These are phyloP conservation scores for Cuculus canorus DNA, from an alignment of 2,797 vertebrate genomes.

Conservation along the genomic window DNA sequence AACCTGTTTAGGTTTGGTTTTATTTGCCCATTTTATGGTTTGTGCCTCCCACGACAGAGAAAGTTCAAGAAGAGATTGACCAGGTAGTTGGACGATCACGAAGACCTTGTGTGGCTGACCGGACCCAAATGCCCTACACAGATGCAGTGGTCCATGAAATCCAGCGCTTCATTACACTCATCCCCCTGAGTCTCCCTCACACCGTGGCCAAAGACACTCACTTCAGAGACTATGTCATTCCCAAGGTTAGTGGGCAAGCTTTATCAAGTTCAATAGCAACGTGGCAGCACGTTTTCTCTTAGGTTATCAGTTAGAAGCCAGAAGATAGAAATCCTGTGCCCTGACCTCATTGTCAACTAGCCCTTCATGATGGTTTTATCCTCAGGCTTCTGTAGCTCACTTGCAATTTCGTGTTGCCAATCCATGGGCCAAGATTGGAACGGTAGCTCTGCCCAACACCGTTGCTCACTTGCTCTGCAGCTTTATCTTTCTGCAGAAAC, in stretches of 20 bases:
- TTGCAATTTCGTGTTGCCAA: background rate
- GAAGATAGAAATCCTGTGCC: background rate
- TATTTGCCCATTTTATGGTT: background rate
- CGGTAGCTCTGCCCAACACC: background rate
- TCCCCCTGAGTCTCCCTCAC: conserved; percentile 45
- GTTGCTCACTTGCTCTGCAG: background rate
- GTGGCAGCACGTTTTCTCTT: background rate
- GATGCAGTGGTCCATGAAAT: conserved; percentile 68
- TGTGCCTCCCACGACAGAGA: conserved; percentile 50
- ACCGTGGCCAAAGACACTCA: conserved; percentile 33
- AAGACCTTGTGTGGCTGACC: conserved; percentile 58
- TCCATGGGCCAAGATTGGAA: background rate
- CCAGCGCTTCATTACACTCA: conserved; percentile 62
- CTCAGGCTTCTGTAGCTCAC: background rate
- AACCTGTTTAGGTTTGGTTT: background rate
- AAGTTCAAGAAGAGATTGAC: conserved; percentile 74
- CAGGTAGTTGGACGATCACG: conserved; percentile 40
- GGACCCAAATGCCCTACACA: conserved; percentile 62
- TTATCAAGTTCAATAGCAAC: background rate
- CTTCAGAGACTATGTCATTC: conserved; percentile 64
- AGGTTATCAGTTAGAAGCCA: background rate
- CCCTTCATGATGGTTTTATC: background rate
- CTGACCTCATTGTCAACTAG: background rate
- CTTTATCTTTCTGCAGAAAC: background rate
- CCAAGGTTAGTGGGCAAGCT: conserved; percentile 58